A percentile compares a stretch with the other conserved stretches of the same genome.
phyloP scores from a whole-genome alignment of 2,113 vertebrate species.

The Gymnorhina tibicen region DNA sequence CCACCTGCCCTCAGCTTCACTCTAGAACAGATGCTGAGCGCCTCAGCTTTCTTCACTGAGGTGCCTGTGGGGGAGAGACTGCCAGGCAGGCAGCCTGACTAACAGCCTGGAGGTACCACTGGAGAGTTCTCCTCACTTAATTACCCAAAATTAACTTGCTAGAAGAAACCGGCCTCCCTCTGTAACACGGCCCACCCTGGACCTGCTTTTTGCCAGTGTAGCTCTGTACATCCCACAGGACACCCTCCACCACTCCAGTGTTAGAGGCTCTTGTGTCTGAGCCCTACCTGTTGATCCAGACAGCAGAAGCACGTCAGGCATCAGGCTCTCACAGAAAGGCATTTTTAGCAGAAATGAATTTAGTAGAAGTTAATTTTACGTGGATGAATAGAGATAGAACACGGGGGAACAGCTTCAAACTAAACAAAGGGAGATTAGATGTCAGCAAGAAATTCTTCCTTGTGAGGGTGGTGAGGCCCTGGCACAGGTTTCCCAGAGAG shows the following conservation, averaged over 20 bases:
- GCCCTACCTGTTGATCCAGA: background rate
- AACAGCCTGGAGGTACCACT: background rate
- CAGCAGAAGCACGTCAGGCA: background rate
- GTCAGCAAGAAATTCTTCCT: background rate
- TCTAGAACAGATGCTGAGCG: rapidly evolving
- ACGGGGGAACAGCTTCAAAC: background rate
- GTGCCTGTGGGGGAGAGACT: rapidly evolving
- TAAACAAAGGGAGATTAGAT: background rate
- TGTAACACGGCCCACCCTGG: rapidly evolving
- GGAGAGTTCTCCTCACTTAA: background rate
- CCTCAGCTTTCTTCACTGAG: rapidly evolving
- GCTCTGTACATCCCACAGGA: rapidly evolving
- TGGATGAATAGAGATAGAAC: background rate
- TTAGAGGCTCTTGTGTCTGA: rapidly evolving
- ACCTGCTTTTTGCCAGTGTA: background rate
- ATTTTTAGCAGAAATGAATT: rapidly evolving
- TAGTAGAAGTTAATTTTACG: background rate
- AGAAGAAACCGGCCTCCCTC: background rate
- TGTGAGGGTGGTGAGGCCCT: background rate
- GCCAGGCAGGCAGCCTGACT: background rate
- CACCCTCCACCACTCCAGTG: rapidly evolving
- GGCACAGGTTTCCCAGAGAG: background rate
- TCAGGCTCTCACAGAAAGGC: rapidly evolving
- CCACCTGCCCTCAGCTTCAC: background rate
- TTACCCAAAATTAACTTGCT: background rate